Percentiles rank a stretch among this genome's conserved stretches.
Conservation (phyloP, 2,113 vertebrate species). For the Numenius arquata region DNA sequence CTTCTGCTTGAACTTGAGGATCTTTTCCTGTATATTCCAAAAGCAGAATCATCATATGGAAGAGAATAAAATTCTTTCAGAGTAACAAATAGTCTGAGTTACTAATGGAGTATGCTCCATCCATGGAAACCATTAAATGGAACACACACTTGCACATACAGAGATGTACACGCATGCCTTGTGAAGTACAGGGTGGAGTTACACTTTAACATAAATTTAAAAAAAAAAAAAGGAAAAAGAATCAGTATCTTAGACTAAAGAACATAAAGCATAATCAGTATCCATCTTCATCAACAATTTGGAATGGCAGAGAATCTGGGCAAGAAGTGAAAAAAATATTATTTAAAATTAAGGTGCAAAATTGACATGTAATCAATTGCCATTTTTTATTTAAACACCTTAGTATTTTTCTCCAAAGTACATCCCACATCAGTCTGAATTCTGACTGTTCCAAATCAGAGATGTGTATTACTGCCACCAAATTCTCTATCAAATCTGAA, state of each 20-base stretch:
- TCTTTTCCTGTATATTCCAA: background rate
- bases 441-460: background rate
- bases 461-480: background rate
- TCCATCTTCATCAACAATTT: background rate
- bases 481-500: background rate
- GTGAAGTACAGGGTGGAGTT: background rate
- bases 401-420: background rate
- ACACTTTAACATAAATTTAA: background rate
- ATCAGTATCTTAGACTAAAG: background rate
- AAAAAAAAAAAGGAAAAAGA: background rate
- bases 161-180: accelerated
- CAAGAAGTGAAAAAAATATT: background rate
- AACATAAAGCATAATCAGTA: background rate
- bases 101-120: background rate
- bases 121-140: background rate
- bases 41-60: background rate
- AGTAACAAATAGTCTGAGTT: background rate
- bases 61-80: background rate
- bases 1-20: background rate
- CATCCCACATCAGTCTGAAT: background rate
- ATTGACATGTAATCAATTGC: background rate
- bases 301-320: background rate
- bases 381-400: background rate
- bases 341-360: background rate
- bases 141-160: background rate